Evolutionary conservation across 2,888 invertebrate genomes (phyloP).

Genomic region (Drosophila paucipuncta): DNA sequence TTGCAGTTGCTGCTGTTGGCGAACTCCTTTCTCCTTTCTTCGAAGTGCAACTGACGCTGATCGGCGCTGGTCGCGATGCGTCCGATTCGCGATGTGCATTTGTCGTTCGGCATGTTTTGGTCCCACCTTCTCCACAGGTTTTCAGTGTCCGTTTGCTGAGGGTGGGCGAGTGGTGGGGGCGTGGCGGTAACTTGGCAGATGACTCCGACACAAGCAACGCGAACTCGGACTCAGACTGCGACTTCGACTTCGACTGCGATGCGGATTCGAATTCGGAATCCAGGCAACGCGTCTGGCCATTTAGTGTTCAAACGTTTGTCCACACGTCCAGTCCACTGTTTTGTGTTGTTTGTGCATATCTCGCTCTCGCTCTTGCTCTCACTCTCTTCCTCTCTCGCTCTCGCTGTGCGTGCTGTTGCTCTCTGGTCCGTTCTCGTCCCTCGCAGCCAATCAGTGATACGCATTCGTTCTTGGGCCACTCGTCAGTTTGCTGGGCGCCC

Average conservation of each 20-base stretch:
- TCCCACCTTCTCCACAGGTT: conserved; percentile 56
- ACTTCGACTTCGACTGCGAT: conserved; percentile 34
- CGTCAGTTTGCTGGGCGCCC: conserved; percentile 12
- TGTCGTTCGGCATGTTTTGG: conserved; percentile 29
- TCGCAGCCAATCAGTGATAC: conserved; percentile 29
- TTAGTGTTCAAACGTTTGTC: conserved; percentile 85
- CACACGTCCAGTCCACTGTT: conserved; percentile 83
- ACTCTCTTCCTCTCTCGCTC: background rate
- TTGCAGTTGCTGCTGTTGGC: conserved; percentile 18
- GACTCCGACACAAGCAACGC: conserved; percentile 17
- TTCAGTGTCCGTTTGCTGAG: conserved; percentile 8
- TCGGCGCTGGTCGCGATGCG: conserved; percentile 21
- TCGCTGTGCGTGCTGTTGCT: background rate
- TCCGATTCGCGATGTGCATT: conserved; percentile 9
- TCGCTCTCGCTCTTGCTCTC: background rate
- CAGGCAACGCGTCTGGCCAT: conserved; percentile 61
- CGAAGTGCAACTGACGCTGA: conserved; percentile 50
- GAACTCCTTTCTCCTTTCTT: conserved; percentile 61
- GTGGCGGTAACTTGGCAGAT: conserved; percentile 26
- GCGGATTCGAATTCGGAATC: conserved; percentile 38
- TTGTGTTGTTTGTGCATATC: conserved; percentile 9
- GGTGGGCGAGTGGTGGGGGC: too few species aligned
- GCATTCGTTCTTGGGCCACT: conserved; percentile 38
- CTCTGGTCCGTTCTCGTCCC: background rate
- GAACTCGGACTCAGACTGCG: conserved; percentile 1